phyloP scores from a whole-genome alignment of 2,113 vertebrate species.

The Dasyornis broadbenti region DNA sequence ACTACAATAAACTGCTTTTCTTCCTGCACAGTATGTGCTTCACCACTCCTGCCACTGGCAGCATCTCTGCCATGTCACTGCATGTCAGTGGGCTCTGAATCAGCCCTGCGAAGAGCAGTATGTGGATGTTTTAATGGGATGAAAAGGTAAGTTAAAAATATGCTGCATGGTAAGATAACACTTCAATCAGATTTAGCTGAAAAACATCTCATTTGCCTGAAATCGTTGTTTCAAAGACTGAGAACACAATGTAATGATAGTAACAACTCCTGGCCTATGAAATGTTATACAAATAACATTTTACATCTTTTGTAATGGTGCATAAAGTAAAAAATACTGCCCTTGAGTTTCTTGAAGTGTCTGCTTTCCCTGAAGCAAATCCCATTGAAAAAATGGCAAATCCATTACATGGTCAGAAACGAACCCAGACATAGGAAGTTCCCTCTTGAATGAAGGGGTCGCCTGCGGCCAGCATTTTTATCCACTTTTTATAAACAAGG shows the following conservation, averaged over 20 bases:
- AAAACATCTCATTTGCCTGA: background rate
- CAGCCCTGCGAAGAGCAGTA: background rate
- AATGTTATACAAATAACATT: background rate
- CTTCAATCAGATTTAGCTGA: background rate
- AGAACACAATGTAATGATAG: background rate
- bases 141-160: background rate
- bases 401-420: background rate
- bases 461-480: background rate
- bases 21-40: background rate
- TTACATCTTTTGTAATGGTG: background rate
- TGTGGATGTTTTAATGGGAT: fast-evolving
- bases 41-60: background rate
- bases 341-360: background rate
- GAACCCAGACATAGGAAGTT: background rate
- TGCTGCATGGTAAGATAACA: background rate
- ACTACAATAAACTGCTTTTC: background rate
- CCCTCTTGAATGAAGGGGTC: background rate
- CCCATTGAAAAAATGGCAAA: background rate
- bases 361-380: background rate
- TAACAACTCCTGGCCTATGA: background rate
- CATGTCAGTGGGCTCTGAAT: background rate
- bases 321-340: background rate
- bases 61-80: background rate
- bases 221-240: background rate
- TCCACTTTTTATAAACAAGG: background rate